Evolutionary conservation across 2,888 invertebrate species (phyloP), one percentile per base, ranked within the genome.

Genomic region (Cryptocephalus moraei): DNA sequence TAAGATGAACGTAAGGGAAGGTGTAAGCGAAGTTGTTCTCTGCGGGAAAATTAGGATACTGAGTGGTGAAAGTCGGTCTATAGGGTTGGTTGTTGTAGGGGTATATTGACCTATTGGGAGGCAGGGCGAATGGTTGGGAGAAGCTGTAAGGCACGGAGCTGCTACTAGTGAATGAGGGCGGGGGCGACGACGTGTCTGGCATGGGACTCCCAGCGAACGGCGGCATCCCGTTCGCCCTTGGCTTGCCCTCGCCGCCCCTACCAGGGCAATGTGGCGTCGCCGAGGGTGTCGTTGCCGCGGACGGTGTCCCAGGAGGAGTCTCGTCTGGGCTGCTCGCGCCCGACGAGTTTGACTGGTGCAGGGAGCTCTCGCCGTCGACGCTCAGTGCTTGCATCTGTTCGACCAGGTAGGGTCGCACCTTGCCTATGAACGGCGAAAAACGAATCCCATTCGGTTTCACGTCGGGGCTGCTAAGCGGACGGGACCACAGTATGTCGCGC

Each of bases 261-360:
- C 57, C 54, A n/a, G 54, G 53, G 8, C 55, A 53, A 39, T 57
- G 56, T 9, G 53, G 53, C 14, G 56, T 53, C n/a, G 53, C 31
- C 13, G 52, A 36, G 2, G 56, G 46, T 10, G 56, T 45, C 34
- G 43, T 51, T n/a, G 51, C 49, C 1, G 59, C n/a, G 3, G 36
- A 36, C 12, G 36, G 61, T 59, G 72, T 70, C 65, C 74, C 73
- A 62, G 77, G 70, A 64, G 80, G 72, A 32, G 80, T 81, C 56
- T 79, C 80, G 8, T 75, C 75, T 0, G 78, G 77, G 12, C 77
- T 77, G 51, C 77, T 76, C 50, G 73, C 74, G 53, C 75, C 75
- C 45, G 74, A 73, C 51, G 75, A 75, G 53, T 74, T 75, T 2
- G 76, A 76, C 51, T 71, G 73, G 41, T 75, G 74, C 43, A 74